A percentile compares a stretch with the other conserved stretches of the same genome.
These are phyloP conservation scores for Psophia crepitans DNA, from an alignment of 2,113 vertebrate genomes.

Conservation along the genomic window DNA sequence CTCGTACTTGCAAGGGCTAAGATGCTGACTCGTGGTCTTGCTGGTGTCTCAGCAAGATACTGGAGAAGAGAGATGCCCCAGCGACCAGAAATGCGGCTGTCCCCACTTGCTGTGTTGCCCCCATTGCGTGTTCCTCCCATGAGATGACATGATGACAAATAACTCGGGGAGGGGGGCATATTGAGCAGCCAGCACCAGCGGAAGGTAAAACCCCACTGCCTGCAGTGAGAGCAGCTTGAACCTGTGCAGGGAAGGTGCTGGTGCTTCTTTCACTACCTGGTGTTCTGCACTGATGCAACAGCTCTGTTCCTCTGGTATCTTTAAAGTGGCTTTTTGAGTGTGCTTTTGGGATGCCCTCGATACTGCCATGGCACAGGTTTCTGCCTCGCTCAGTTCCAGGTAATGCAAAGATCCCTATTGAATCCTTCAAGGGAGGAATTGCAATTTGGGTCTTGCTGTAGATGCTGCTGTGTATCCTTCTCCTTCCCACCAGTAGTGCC, in stretches of 20 bases:
- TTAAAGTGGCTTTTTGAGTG: neutral
- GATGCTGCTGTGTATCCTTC: neutral
- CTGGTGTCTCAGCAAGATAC: neutral
- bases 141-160: neutral
- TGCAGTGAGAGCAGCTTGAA: neutral
- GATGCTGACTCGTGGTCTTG: neutral
- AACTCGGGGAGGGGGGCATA: no score
- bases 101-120: neutral
- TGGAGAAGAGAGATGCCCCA: neutral
- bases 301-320: neutral
- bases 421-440: neutral
- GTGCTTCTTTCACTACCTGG: neutral
- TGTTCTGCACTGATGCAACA: neutral
- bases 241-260: rapidly evolving
- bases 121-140: neutral
- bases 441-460: neutral
- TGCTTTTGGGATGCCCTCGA: neutral
- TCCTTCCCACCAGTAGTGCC: neutral
- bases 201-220: neutral
- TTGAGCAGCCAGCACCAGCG: neutral
- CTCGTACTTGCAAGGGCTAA: neutral
- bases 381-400: neutral
- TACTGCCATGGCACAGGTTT: neutral
- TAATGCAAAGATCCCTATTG: neutral
- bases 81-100: neutral